Conservation (phyloP, 1,140 invertebrate genomes). For the Aphidius ervi region DNA sequence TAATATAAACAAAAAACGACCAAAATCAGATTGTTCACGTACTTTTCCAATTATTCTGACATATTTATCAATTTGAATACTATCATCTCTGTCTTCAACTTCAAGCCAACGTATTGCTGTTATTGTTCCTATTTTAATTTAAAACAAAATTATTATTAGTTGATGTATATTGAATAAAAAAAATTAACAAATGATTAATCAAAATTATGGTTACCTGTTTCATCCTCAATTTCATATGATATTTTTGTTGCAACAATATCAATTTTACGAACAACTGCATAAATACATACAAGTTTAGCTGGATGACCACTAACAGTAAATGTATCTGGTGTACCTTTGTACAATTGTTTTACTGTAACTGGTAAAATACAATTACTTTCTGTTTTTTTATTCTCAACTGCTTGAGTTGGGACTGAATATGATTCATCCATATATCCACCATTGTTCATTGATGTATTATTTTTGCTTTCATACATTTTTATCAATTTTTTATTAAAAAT, state of each 20-base stretch:
- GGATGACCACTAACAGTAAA: slow-evolving; percentile 31
- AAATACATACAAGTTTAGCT: slow-evolving; percentile 31
- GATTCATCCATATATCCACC: slow-evolving; percentile 37
- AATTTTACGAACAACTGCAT: slow-evolving; percentile 36
- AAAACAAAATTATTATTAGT: background rate
- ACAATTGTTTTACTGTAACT: slow-evolving; percentile 38
- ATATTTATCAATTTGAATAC: slow-evolving; percentile 29
- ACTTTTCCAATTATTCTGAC: slow-evolving; percentile 35
- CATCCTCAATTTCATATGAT: slow-evolving; percentile 41
- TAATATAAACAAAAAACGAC: slow-evolving; percentile 35
- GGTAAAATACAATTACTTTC: slow-evolving; percentile 37
- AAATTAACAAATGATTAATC: slow-evolving; percentile 1
- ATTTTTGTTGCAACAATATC: slow-evolving; percentile 41
- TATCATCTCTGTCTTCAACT: slow-evolving; percentile 25
- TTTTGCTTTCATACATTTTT: slow-evolving; percentile 32
- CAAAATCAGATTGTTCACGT: slow-evolving; percentile 31
- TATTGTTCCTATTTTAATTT: slow-evolving; percentile 32
- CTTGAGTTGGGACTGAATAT: slow-evolving; percentile 1
- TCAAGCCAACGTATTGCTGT: slow-evolving; percentile 45
- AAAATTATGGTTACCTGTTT: slow-evolving; percentile 37
- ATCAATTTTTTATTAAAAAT: too few relatives aligned
- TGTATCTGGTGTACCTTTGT: slow-evolving; percentile 25
- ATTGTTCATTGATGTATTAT: slow-evolving; percentile 17
- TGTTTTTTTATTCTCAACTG: slow-evolving; percentile 4
- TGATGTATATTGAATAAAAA: background rate